Evolutionary conservation across 2,113 vertebrate species (phyloP).

Genomic region (Pterocles gutturalis): DNA sequence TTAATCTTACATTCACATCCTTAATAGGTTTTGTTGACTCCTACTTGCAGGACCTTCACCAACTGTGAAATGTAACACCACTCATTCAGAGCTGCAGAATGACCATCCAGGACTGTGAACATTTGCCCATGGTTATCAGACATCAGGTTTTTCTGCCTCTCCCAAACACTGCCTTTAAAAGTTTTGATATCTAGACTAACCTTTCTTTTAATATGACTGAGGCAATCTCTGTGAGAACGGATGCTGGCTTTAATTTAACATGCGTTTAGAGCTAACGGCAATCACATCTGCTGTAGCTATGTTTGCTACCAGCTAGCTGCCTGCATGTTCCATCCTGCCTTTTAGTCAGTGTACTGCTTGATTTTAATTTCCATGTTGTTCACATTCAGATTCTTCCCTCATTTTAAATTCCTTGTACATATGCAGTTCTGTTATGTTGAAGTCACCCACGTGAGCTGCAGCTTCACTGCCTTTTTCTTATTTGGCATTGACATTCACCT

Average conservation of each 20-base stretch:
- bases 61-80: not conserved
- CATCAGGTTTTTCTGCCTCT: not conserved
- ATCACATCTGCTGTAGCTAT: not conserved
- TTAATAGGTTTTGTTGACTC: not conserved
- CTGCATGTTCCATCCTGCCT: not conserved
- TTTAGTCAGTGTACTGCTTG: not conserved
- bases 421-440: not conserved
- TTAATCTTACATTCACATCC: not conserved
- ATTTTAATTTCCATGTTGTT: slow-evolving; percentile 15
- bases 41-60: not conserved
- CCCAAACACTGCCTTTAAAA: not conserved
- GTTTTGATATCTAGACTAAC: not conserved
- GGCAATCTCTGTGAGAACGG: not conserved
- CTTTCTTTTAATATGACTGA: not conserved
- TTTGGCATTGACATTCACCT: not conserved
- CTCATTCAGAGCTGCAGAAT: not conserved
- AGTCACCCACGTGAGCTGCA: not conserved
- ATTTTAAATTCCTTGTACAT: not conserved
- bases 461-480: not conserved
- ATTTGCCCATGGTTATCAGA: not conserved
- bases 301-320: not conserved
- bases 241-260: not conserved
- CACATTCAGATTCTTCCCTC: not conserved
- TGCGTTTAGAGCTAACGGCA: not conserved
- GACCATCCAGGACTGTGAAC: not conserved